Evolutionary conservation across 2,888 invertebrate genomes (phyloP).

Genomic region (Suillia variegata): DNA sequence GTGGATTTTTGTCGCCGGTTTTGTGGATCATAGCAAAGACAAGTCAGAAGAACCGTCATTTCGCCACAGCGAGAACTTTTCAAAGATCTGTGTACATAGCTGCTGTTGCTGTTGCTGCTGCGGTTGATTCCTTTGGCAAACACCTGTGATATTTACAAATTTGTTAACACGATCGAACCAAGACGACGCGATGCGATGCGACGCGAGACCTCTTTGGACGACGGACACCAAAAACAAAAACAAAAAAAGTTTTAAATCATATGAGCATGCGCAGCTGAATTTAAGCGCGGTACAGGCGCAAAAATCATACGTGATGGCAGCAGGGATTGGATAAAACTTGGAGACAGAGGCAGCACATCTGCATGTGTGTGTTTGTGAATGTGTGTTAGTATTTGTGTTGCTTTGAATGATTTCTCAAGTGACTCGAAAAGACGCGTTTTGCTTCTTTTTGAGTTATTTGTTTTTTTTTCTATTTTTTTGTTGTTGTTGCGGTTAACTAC

Average conservation of each 20-base stretch:
- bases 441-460: conserved; percentile 22
- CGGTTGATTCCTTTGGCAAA: conserved; percentile 37
- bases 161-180: conserved; percentile 44
- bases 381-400: conserved; percentile 3
- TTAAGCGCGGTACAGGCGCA: not conserved
- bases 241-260: too few species aligned
- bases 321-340: not conserved
- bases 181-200: too few species aligned
- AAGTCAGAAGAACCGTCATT: too few species aligned
- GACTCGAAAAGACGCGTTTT: not conserved
- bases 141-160: conserved; percentile 56
- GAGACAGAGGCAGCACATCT: not conserved
- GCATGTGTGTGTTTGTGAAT: not conserved
- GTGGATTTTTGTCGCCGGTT: too few species aligned
- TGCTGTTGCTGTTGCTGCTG: too few species aligned
- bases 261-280: too few species aligned
- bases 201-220: too few species aligned
- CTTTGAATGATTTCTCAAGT: conserved; percentile 34
- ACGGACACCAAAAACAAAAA: conserved; percentile 13
- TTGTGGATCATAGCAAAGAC: too few species aligned
- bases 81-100: too few species aligned
- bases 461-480: conserved; percentile 40
- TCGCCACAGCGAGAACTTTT: too few species aligned
- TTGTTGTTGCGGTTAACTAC: too few species aligned
- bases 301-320: not conserved